phyloP scores from a whole-genome alignment of 2,888 invertebrate genomes.

The Onchidella celtica region DNA sequence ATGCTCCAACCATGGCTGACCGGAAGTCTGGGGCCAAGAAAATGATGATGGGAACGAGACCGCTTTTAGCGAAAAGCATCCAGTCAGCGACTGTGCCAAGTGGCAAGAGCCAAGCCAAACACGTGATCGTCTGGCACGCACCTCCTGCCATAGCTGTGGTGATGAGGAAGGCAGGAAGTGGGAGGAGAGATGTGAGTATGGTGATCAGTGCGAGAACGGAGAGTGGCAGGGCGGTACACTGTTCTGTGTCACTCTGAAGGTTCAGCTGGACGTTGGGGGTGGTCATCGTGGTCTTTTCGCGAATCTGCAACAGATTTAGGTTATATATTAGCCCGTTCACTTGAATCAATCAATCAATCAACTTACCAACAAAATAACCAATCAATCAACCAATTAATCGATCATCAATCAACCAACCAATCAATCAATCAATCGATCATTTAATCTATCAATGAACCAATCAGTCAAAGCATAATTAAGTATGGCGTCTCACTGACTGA shows the following conservation, averaged over 20 bases:
- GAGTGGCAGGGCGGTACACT: constrained; percentile 45
- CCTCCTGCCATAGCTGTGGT: constrained; percentile 51
- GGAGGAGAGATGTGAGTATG: constrained; percentile 48
- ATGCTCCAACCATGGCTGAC: constrained; percentile 50
- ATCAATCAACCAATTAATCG: too few relatives aligned
- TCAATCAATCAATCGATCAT: too few relatives aligned
- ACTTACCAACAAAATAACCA: too few relatives aligned
- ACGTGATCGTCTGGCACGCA: constrained; percentile 42
- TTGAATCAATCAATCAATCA: too few relatives aligned
- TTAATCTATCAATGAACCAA: too few relatives aligned
- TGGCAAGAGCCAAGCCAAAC: constrained; percentile 53
- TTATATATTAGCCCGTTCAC: too few relatives aligned
- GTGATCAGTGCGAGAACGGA: constrained; percentile 48
- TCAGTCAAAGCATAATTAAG: too few relatives aligned
- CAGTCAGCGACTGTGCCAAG: constrained; percentile 54
- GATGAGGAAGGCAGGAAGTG: constrained; percentile 54
- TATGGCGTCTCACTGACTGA: too few relatives aligned
- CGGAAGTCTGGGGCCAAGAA: constrained; percentile 53
- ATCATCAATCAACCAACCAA: too few relatives aligned
- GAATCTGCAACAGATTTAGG: too few relatives aligned
- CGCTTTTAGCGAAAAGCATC: constrained; percentile 56
- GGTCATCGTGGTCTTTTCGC: constrained; percentile 48
- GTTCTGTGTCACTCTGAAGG: constrained; percentile 52
- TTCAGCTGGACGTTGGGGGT: constrained; percentile 51
- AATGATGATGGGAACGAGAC: constrained; percentile 52